Evolutionary conservation across 2,888 invertebrate genomes (phyloP), one percentile per base, ranked within the genome.

Genomic region (Polydrusus tereticollis): DNA sequence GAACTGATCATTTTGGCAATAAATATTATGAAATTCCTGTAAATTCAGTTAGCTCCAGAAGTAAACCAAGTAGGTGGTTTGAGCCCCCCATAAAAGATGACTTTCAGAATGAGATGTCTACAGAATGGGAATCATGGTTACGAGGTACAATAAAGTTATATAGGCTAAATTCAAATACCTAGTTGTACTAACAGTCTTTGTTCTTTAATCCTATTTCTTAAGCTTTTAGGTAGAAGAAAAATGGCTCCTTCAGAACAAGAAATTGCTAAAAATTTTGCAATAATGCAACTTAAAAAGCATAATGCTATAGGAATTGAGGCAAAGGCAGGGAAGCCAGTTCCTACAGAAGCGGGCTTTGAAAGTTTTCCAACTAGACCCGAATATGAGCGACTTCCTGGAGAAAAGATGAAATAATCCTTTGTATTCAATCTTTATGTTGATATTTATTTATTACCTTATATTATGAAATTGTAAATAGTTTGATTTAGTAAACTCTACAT

Each of bases 71-170:
- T 0, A 86, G 95, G 59, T 94, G 92, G 91, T 95, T 93, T 85
- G 90, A 90, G 60, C 93, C 94, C 0, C 84, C 87, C 0, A 86
- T 87, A 50, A 88, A 89, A 16, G 87, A 88, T 45, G 89, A 91
- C 72, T 93, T 93, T 78, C 89, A 92, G 75, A 90, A 92, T 81
- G 93, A 94, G 80, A 82, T 94, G 78, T 94, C 96, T 0, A 89
- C 93, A 0, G 96, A 96, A 85, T 96, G 96, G 96, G 94, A 95
- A 82, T 88, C 95, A 6, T 96, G 96, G 96, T 85, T 96, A 55
- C 87, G 96, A 76, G 81, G 77, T 60, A 66, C 33, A n/a, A 3
- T 20, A 23, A 8, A 36, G n/a, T 36, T 12, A n/a, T n/a, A n/a
- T n/a, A n/a, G n/a, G n/a, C n/a, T n/a, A n/a, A n/a, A n/a, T n/a